phyloP scores from a whole-genome alignment of 2,888 invertebrate genomes.

The Limnephilus lunatus region DNA sequence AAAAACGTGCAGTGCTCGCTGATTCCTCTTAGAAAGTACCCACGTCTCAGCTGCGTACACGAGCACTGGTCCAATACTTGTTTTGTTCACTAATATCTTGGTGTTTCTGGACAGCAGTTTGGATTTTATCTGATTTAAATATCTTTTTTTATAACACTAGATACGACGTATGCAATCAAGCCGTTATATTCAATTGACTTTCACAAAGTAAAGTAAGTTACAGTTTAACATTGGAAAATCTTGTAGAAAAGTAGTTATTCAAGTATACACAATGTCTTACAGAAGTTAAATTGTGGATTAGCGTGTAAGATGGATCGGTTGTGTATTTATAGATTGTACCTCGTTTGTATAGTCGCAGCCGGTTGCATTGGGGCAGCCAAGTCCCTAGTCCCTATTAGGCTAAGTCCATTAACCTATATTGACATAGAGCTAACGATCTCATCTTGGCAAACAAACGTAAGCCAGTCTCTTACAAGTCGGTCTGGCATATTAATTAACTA shows the following conservation, averaged over 20 bases:
- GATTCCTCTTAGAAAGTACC: no score
- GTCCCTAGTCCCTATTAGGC: constrained; percentile 10
- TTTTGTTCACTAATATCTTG: no score
- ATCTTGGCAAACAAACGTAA: constrained; percentile 30
- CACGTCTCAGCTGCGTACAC: no score
- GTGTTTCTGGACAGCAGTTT: no score
- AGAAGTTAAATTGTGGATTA: background rate
- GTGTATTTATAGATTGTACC: background rate
- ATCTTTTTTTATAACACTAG: no score
- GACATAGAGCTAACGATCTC: constrained; percentile 37
- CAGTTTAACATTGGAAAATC: background rate
- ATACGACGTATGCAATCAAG: background rate
- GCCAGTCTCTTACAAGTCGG: background rate
- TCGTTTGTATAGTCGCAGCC: background rate
- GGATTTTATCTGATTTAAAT: no score
- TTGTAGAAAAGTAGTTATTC: background rate
- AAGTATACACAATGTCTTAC: background rate
- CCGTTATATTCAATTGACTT: background rate
- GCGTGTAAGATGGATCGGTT: background rate
- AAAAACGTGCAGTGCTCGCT: no score
- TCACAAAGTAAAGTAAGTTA: background rate
- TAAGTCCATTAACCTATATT: constrained; percentile 41
- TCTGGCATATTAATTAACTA: constrained; percentile 34
- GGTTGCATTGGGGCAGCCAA: background rate
- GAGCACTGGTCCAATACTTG: no score